These are phyloP conservation scores for Sitta carolinensis DNA, from an alignment of 2,797 vertebrate genomes.

Conservation along the genomic window DNA sequence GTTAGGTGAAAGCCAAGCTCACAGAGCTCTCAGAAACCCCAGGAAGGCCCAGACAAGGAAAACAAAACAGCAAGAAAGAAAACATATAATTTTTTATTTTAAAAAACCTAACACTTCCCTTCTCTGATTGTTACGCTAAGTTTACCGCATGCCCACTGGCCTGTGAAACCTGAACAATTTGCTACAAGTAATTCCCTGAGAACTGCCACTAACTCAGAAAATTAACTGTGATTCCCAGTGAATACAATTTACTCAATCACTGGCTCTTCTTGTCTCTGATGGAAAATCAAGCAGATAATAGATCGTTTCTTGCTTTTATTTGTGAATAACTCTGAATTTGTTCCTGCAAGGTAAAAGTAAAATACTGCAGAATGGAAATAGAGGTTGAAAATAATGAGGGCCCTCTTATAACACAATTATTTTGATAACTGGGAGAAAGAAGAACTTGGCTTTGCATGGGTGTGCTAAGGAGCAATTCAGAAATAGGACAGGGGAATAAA, in stretches of 20 bases:
- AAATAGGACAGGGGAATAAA: background rate
- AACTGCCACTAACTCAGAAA: background rate
- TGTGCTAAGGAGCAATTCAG: background rate
- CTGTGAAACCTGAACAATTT: background rate
- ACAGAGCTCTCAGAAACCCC: too few species aligned
- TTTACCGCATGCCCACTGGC: background rate
- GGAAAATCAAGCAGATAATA: background rate
- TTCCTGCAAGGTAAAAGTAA: background rate
- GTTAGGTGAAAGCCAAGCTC: too few species aligned
- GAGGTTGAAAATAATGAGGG: background rate
- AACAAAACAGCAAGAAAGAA: too few species aligned
- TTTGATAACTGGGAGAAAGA: background rate
- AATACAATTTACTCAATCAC: background rate
- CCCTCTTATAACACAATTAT: background rate
- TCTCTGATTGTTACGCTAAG: background rate
- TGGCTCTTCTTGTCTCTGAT: background rate
- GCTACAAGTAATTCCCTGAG: background rate
- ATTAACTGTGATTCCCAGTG: background rate
- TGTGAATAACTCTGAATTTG: background rate
- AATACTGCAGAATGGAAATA: background rate
- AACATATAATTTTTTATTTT: too few species aligned
- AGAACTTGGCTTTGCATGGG: background rate
- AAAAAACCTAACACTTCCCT: background rate
- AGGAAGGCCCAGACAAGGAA: too few species aligned
- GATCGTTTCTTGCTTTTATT: background rate